Percentiles rank a stretch among this genome's conserved stretches.
These are phyloP conservation scores for Pardalotus punctatus DNA, from an alignment of 2,113 vertebrate genomes.

Conservation along the genomic window DNA sequence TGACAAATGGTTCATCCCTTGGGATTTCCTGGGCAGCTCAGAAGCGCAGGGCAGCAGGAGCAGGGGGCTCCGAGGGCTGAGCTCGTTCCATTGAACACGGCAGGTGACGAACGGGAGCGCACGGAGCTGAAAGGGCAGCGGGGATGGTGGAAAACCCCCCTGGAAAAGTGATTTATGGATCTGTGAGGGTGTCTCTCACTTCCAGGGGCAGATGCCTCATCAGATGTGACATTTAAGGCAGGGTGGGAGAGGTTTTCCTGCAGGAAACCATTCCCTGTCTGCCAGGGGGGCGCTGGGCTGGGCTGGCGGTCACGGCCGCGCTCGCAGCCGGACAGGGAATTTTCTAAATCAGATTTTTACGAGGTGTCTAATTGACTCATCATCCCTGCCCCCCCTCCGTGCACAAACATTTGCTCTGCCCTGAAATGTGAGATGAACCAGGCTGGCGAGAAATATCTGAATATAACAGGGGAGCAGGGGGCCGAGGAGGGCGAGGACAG, in stretches of 20 bases:
- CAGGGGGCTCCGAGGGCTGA: neutral
- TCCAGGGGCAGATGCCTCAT: neutral
- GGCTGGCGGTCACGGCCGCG: neutral
- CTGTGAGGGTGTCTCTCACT: neutral
- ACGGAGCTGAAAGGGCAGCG: neutral
- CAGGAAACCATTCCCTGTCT: neutral
- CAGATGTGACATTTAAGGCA: rapidly evolving
- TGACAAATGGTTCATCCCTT: neutral
- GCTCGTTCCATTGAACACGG: rapidly evolving
- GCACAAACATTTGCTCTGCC: neutral
- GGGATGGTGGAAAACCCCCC: neutral
- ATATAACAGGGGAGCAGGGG: neutral
- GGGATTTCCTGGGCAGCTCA: neutral
- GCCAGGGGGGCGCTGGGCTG: neutral
- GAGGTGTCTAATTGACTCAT: slow-evolving; percentile 24
- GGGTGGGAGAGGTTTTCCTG: neutral
- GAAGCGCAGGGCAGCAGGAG: neutral
- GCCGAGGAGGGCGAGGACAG: neutral
- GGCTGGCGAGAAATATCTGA: neutral
- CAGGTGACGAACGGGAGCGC: neutral
- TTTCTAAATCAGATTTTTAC: neutral
- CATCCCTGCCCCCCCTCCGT: neutral
- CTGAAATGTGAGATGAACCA: neutral
- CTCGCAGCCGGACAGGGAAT: neutral
- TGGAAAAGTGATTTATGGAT: neutral